Conservation (phyloP, 2,113 vertebrate species). For the Strigops habroptila region DNA sequence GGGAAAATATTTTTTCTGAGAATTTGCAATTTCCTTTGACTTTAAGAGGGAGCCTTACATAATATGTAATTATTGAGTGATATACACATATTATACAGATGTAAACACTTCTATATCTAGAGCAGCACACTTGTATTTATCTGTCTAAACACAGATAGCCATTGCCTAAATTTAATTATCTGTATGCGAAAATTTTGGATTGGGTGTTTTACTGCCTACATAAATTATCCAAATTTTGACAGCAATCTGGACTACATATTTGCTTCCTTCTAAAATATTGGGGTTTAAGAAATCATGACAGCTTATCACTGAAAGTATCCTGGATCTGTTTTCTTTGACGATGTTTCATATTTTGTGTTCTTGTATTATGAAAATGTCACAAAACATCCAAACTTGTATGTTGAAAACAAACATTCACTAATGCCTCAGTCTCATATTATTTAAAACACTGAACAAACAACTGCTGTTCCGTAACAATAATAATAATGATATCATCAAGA, state of each 20-base stretch:
- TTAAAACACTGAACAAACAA: conserved; percentile 35
- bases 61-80: neutral
- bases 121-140: neutral
- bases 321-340: conserved; percentile 30
- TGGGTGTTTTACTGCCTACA: neutral
- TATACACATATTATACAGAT: neutral
- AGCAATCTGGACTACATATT: conserved; percentile 48
- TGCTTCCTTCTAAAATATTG: conserved; percentile 44
- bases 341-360: conserved; percentile 8
- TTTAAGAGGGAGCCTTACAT: neutral
- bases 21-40: neutral
- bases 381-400: conserved; percentile 7
- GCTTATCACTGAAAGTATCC: conserved; percentile 15
- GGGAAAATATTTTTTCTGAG: neutral
- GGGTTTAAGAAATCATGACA: conserved; percentile 33
- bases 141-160: neutral
- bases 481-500: neutral
- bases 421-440: neutral
- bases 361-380: conserved; percentile 31
- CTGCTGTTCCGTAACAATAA: neutral
- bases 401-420: conserved; percentile 6
- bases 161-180: conserved; percentile 1
- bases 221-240: conserved; percentile 52
- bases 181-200: neutral
- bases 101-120: neutral